A percentile compares a stretch with the other conserved stretches of the same genome.
phyloP scores from a whole-genome alignment of 35 echinoderm and acorn worm species.

The Ophioderma brevispina region DNA sequence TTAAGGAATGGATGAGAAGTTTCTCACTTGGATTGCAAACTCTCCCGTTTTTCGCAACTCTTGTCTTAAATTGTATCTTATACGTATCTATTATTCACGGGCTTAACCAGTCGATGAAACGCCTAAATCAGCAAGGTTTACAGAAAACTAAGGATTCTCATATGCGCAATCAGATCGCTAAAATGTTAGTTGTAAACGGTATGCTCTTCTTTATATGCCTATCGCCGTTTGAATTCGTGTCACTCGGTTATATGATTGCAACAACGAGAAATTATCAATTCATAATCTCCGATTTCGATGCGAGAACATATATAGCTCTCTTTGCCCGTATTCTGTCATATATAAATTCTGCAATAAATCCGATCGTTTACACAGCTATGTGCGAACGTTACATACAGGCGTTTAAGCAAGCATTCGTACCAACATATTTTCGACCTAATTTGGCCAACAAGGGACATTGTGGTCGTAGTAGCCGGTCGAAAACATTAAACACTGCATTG shows the following conservation, averaged over 20 bases:
- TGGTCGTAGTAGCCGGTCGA: no score
- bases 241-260: no score
- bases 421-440: no score
- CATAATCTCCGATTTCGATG: background rate
- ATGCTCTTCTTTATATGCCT: constrained; percentile 77
- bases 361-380: constrained; percentile 79
- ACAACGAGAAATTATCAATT: background rate
- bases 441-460: no score
- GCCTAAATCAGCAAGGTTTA: constrained; percentile 13
- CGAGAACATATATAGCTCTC: background rate
- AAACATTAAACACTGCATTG: no score
- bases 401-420: no score
- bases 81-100: constrained; percentile 66
- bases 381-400: no score
- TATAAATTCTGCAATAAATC: constrained; percentile 81
- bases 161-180: constrained; percentile 74
- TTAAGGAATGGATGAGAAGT: background rate
- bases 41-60: constrained; percentile 52
- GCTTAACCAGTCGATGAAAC: constrained; percentile 56
- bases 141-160: constrained; percentile 48
- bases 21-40: constrained; percentile 59
- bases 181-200: constrained; percentile 82
- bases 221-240: constrained; percentile 72
- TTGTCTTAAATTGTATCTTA: no score
- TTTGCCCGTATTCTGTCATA: constrained; percentile 18